Base-by-base conservation (phyloP, 2,113 vertebrate species). In the Lynx canadensis region DNA sequence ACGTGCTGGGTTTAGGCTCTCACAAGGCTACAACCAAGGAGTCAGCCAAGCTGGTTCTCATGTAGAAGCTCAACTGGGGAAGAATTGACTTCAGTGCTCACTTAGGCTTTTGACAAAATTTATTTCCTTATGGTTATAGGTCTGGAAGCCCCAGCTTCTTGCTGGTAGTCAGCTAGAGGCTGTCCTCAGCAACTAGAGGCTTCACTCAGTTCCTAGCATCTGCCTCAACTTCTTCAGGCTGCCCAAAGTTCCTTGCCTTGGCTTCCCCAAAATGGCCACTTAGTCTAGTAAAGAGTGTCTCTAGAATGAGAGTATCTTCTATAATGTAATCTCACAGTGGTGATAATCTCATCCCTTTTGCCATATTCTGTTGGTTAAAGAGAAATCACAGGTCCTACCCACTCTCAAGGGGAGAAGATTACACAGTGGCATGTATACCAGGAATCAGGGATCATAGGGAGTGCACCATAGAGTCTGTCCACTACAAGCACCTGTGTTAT, bases 351-450 rank as follows among this genome's bases (percentile, higher is more conserved):
- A 41, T 69, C 38, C 16, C 27, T 13, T 84, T 95, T 60, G 45
- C 74, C 52, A 50, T 80, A 41, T 79, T 83, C 41, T 95, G 16
- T 87, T 90, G 36, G 41, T 86, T 96, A 94, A 92, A 94, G 73
- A 23, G 50, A 94, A 94, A 31, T 74, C 66, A 80, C 38, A 63
- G 50, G 45, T 84, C 57, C 29, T 50, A 6, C 27, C 11, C 33
- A 50, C 29, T 90, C 33, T 90, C 80, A 95, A 89, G 23, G 21
- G 4, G 21, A 94, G 21, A 91, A 12, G 33, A 69, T 84, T 73
- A 7, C 66, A 89, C 36, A 96, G 78, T 38, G n/a, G 6, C 41
- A 48, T 48, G 55, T 69, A 74, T 3, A 74, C 78, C 55, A 45
- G 45, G 36, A 50, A 63, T 10, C 36, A 23, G 48, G 9, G 31